Conservation (phyloP, 1,140 invertebrate species). For the Trachymyrmex cornetzi region DNA sequence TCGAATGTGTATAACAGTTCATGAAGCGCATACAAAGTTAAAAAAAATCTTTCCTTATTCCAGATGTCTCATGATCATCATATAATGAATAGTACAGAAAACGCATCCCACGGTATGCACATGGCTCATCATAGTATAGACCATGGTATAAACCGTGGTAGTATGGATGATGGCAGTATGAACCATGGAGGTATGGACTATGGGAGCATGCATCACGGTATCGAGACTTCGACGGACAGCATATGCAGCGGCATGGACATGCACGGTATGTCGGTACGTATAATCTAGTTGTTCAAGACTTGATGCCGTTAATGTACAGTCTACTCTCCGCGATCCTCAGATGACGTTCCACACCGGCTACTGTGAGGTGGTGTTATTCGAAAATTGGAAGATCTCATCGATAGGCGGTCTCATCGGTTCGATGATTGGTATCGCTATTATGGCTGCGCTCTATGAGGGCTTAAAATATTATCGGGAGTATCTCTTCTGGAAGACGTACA, state of each 20-base stretch:
- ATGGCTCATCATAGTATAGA: constrained; percentile 63
- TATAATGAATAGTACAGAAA: constrained; percentile 50
- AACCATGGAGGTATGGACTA: constrained; percentile 65
- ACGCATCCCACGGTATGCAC: neutral
- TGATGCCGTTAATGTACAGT: neutral
- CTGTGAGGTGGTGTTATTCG: constrained; percentile 92
- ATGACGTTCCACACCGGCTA: constrained; percentile 94
- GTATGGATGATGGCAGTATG: constrained; percentile 63
- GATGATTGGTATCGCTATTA: constrained; percentile 94
- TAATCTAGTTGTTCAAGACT: neutral
- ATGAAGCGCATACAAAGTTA: neutral
- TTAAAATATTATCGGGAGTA: constrained; percentile 96
- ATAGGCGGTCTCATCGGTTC: constrained; percentile 93
- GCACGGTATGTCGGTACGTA: constrained; percentile 84
- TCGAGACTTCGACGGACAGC: constrained; percentile 6
- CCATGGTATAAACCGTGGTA: constrained; percentile 70
- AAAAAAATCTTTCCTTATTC: constrained; percentile 1
- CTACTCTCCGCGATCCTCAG: constrained; percentile 69
- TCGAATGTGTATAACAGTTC: neutral
- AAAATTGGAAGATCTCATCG: constrained; percentile 91
- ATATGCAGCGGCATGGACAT: constrained; percentile 57
- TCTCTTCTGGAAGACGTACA: constrained; percentile 94
- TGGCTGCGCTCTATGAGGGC: constrained; percentile 95
- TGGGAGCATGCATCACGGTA: constrained; percentile 56
- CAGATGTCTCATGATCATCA: constrained; percentile 79